Evolutionary conservation across 2,113 vertebrate species (phyloP).

Genomic region (Amia ocellicauda): DNA sequence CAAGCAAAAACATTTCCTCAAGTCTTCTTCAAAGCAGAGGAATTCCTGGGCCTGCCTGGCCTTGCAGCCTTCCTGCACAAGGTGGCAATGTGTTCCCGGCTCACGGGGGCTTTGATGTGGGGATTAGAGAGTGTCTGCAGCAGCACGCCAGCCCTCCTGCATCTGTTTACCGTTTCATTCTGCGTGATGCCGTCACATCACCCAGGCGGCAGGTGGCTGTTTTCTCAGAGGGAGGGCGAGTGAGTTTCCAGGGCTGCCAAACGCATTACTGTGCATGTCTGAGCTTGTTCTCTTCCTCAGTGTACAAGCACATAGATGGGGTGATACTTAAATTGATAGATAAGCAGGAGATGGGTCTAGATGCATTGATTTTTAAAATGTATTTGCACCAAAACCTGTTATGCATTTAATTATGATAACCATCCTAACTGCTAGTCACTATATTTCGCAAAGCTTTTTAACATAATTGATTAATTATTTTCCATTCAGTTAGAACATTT

Average conservation of each 20-base stretch:
- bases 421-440: too few species aligned
- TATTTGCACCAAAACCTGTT: too few species aligned
- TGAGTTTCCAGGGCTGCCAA: neutral
- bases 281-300: neutral
- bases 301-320: neutral
- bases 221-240: conserved; percentile 18
- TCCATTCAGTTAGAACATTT: too few species aligned
- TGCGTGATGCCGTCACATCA: conserved; percentile 39
- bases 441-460: too few species aligned
- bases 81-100: conserved; percentile 55
- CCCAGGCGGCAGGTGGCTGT: conserved; percentile 42
- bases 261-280: neutral
- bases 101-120: conserved; percentile 27
- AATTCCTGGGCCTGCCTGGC: conserved; percentile 53
- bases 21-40: conserved; percentile 26
- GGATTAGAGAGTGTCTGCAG: conserved; percentile 26
- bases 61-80: conserved; percentile 49
- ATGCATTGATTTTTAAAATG: too few species aligned
- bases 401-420: too few species aligned
- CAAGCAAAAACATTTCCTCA: neutral
- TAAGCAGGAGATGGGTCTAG: too few species aligned
- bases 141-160: conserved; percentile 35
- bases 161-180: conserved; percentile 44
- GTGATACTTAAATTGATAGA: too few species aligned
- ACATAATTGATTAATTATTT: too few species aligned